Base-by-base conservation (phyloP, 2,888 invertebrate genomes). In the Pandemis heparana region DNA sequence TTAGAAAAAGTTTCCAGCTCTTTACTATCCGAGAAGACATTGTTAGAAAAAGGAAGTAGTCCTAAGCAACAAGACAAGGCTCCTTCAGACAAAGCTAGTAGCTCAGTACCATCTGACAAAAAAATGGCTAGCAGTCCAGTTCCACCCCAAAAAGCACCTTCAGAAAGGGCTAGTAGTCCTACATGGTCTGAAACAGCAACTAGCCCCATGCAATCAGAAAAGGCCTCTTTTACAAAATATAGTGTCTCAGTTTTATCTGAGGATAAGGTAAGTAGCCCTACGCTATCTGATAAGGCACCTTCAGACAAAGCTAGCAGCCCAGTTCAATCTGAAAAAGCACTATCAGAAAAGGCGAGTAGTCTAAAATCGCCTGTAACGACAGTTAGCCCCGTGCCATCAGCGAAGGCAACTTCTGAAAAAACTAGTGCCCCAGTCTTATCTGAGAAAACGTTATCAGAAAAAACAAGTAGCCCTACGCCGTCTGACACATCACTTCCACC, bases 291-390 rank as follows among this genome's bases (percentile, higher is more conserved):
- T 0, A 43, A 56, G 6, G 5, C 56, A 32, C 32, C 16, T 10
- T 43, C 62, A 32, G 23, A 75, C 23, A 74, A 38, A 38, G n/a
- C 46, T 16, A 10, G 1, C 1, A 79, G 77, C 51, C 75, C 74
- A 5, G 48, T 23, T 12, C 59, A 32, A 12, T 73, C 48, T 39
- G 64, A 70, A 0, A 77, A 75, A 14, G 39, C 43, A 41, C 59
- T 51, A 3, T 39, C 23, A 74, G 43, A 73, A 46, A 53, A 32
- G 23, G 23, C 23, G 23, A 32, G 23, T 32, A 32, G 23, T 32
- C 23, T 32, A 32, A 32, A 32, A 32, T 32, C 23, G 23, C 23
- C 23, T 32, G 23, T 32, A 1, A 32, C 43, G 23, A 39, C 12
- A 9, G 16, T 59, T 5, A 78, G 71, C 41, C 71, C 75, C 41